phyloP scores from a whole-genome alignment of 2,797 vertebrate genomes.

The Sarcophilus harrisii region DNA sequence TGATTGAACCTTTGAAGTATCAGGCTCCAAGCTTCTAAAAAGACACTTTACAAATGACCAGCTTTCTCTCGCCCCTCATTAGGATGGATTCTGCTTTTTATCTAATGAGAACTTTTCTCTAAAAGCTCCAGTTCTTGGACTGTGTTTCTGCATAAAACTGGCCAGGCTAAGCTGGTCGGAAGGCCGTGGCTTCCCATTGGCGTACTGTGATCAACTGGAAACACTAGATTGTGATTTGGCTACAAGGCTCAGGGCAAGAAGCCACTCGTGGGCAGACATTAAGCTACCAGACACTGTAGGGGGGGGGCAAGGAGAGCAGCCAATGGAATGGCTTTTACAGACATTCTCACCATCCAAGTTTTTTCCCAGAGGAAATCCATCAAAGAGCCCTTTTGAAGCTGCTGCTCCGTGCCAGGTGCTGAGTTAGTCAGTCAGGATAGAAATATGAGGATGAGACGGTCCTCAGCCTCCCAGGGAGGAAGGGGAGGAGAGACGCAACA shows the following conservation, averaged over 20 bases:
- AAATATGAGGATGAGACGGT: background rate
- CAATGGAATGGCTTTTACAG: conserved; percentile 41
- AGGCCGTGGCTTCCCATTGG: background rate
- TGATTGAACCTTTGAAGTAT: conserved; percentile 28
- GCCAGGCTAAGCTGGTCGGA: background rate
- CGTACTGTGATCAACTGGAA: conserved; percentile 36
- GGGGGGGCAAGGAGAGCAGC: conserved; percentile 27
- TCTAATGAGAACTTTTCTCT: conserved; percentile 34
- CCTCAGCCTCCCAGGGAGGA: background rate
- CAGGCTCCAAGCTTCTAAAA: conserved; percentile 8
- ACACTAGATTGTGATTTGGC: conserved; percentile 42
- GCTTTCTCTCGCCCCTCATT: conserved; percentile 13
- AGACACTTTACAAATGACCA: background rate
- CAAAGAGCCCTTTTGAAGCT: background rate
- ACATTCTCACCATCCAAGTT: conserved; percentile 34
- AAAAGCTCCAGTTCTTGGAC: background rate
- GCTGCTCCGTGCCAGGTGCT: background rate
- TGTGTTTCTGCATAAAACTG: background rate
- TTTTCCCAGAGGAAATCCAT: conserved; percentile 56
- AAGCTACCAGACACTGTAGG: background rate
- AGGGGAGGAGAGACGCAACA: background rate
- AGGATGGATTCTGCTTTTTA: conserved; percentile 24
- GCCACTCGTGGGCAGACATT: conserved; percentile 26
- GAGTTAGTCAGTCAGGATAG: background rate
- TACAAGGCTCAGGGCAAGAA: conserved; percentile 22